These are phyloP conservation scores for Tetheella fluctuosa DNA, from an alignment of 2,888 invertebrate genomes.

Conservation along the genomic window DNA sequence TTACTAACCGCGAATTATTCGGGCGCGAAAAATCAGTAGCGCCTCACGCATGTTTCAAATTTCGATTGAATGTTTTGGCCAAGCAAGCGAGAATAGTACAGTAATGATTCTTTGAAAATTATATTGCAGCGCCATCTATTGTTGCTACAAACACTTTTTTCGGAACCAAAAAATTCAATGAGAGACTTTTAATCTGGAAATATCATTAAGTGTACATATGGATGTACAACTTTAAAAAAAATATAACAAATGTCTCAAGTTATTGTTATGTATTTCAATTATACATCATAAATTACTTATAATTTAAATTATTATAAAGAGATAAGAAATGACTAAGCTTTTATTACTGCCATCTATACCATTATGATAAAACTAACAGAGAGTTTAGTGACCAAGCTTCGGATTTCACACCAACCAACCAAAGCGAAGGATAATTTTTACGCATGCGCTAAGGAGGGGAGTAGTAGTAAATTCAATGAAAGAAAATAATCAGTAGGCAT, in stretches of 20 bases:
- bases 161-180: too few species aligned
- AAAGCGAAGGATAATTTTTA: constrained; percentile 58
- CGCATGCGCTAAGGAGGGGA: constrained; percentile 76
- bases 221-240: not conserved
- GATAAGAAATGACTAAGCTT: not conserved
- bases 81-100: constrained; percentile 21
- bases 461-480: constrained; percentile 60
- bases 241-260: too few species aligned
- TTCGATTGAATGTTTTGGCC: constrained; percentile 75
- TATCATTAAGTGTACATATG: not conserved
- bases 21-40: constrained; percentile 69
- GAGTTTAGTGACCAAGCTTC: constrained; percentile 26
- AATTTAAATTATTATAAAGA: not conserved
- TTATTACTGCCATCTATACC: constrained; percentile 39
- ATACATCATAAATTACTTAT: not conserved
- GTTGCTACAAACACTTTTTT: not conserved
- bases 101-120: constrained; percentile 59
- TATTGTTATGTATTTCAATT: not conserved
- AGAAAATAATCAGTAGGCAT: constrained; percentile 61
- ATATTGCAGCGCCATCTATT: constrained; percentile 50
- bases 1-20: constrained; percentile 55
- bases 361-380: constrained; percentile 20
- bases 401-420: constrained; percentile 41
- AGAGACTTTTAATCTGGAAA: not conserved
- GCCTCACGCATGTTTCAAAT: constrained; percentile 57